phyloP scores from a whole-genome alignment of 1,140 invertebrate genomes.

The Acromyrmex echinatior region DNA sequence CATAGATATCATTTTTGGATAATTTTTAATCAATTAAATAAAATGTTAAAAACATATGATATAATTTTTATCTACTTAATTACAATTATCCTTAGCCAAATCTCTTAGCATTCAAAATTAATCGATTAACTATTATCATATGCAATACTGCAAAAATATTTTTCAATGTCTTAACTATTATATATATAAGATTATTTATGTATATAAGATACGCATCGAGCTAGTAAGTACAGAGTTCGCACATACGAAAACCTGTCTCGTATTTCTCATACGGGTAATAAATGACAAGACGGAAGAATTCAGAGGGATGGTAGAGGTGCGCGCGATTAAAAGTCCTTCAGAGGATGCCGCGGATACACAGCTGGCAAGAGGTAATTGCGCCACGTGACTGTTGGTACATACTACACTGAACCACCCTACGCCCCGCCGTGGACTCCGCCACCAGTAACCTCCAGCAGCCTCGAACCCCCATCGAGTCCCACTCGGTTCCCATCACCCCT shows the following conservation, averaged over 20 bases:
- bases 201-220: background rate
- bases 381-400: constrained; percentile 81
- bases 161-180: background rate
- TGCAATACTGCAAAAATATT: background rate
- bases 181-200: background rate
- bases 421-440: constrained; percentile 51
- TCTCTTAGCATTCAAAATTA: background rate
- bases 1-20: background rate
- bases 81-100: background rate
- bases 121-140: background rate
- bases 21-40: background rate
- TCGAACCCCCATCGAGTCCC: constrained; percentile 76
- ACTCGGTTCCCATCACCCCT: constrained; percentile 77
- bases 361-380: constrained; percentile 81
- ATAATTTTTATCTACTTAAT: background rate
- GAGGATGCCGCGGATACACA: constrained; percentile 80
- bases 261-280: constrained; percentile 77
- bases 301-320: constrained; percentile 56
- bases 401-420: constrained; percentile 67
- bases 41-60: background rate
- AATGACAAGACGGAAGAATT: constrained; percentile 71
- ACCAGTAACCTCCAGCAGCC: constrained; percentile 66
- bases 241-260: constrained; percentile 34
- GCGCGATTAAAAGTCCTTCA: constrained; percentile 81
- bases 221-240: background rate